These are phyloP conservation scores for Perdita meconis DNA, from an alignment of 2,888 invertebrate species.

Conservation along the genomic window DNA sequence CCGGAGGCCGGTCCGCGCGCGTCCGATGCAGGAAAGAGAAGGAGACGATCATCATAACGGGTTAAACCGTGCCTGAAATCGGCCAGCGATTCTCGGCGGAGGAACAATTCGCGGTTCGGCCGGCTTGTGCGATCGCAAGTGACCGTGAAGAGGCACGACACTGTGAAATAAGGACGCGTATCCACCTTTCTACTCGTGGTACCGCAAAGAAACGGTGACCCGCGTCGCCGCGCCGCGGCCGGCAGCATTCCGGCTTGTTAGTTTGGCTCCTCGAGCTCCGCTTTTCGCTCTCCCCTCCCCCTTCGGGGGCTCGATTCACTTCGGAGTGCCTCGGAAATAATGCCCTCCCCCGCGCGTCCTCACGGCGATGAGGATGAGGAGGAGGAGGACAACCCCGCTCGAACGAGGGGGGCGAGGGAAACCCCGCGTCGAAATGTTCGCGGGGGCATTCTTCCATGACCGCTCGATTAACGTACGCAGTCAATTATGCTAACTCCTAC, in stretches of 20 bases:
- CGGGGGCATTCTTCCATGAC: constrained; percentile 68
- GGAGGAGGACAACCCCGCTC: too few species aligned
- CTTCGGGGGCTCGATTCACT: constrained; percentile 61
- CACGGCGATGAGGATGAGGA: background rate
- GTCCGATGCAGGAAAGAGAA: background rate
- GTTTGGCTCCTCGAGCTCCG: constrained; percentile 65
- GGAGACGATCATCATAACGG: constrained; percentile 28
- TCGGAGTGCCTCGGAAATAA: constrained; percentile 63
- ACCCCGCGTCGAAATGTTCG: constrained; percentile 46
- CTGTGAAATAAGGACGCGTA: constrained; percentile 75
- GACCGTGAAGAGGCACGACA: constrained; percentile 75
- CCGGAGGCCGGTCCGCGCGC: too few species aligned
- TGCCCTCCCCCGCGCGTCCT: constrained; percentile 9
- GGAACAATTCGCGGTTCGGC: constrained; percentile 62
- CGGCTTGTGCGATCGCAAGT: constrained; percentile 67
- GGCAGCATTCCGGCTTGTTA: constrained; percentile 69
- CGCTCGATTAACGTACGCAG: constrained; percentile 69
- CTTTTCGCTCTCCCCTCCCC: constrained; percentile 57
- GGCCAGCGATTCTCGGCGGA: constrained; percentile 10
- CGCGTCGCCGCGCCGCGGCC: constrained; percentile 61
- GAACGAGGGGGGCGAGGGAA: too few species aligned
- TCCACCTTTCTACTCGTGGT: constrained; percentile 72
- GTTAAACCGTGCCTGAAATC: constrained; percentile 32
- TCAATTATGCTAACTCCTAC: constrained; percentile 68
- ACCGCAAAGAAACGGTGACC: constrained; percentile 74